These are phyloP conservation scores for Astyanax mexicanus DNA, from an alignment of 2,797 vertebrate species.

Conservation along the genomic window DNA sequence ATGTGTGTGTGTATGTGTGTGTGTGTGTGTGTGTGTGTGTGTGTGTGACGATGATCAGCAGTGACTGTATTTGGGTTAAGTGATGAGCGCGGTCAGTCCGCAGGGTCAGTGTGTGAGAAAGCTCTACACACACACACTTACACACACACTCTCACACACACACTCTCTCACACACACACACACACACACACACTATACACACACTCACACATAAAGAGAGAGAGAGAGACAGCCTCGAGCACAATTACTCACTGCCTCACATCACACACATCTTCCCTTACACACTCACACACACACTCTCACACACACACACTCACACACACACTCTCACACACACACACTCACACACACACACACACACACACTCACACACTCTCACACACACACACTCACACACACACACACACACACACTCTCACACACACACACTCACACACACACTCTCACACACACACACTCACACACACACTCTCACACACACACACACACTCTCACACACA, in stretches of 20 bases:
- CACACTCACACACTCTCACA: constrained; percentile 23
- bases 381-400: constrained; percentile 50
- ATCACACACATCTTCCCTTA: constrained; percentile 56
- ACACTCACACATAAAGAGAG: no score
- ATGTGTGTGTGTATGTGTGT: constrained; percentile 35
- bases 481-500: constrained; percentile 48
- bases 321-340: neutral
- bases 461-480: constrained; percentile 41
- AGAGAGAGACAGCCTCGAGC: constrained; percentile 61
- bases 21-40: neutral
- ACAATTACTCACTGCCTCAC: constrained; percentile 48
- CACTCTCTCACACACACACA: no score
- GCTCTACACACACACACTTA: constrained; percentile 11
- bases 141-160: no score
- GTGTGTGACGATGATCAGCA: constrained; percentile 24
- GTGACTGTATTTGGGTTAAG: constrained; percentile 47
- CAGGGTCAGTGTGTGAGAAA: constrained; percentile 31
- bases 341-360: neutral
- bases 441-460: constrained; percentile 44
- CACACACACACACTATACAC: no score
- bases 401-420: constrained; percentile 54
- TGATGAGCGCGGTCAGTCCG: constrained; percentile 42
- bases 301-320: neutral
- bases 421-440: constrained; percentile 42
- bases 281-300: constrained; percentile 13